phyloP scores from a whole-genome alignment of 2,888 invertebrate genomes.

The Synanthedon myopaeformis region DNA sequence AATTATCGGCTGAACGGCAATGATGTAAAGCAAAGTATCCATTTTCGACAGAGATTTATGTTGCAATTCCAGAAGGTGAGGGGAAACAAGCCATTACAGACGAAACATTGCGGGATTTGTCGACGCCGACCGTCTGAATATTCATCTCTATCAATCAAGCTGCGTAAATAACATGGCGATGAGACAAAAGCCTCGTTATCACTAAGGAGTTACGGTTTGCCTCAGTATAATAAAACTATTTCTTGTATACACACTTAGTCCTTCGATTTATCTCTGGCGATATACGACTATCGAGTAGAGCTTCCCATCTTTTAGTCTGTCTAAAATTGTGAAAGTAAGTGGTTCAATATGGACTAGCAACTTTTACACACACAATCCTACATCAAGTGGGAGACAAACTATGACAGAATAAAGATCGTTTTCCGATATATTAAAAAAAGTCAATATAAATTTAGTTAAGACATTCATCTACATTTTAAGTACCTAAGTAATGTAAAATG shows the following conservation, averaged over 20 bases:
- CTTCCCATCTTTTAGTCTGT: too few species aligned
- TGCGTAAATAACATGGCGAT: conserved; percentile 39
- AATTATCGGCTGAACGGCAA: conserved; percentile 22
- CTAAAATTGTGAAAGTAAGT: too few species aligned
- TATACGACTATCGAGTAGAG: neutral
- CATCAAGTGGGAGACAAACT: too few species aligned
- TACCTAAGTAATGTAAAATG: too few species aligned
- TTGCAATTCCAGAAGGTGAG: conserved; percentile 39
- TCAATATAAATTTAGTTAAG: too few species aligned
- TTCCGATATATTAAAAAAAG: too few species aligned
- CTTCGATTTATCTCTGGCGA: neutral
- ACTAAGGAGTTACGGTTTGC: conserved; percentile 28
- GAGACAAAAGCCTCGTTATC: conserved; percentile 36
- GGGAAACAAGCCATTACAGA: conserved; percentile 29
- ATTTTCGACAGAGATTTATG: conserved; percentile 43
- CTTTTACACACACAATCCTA: too few species aligned
- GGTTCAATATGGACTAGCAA: too few species aligned
- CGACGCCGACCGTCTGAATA: conserved; percentile 36
- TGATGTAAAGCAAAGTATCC: conserved; percentile 32
- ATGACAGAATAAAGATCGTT: too few species aligned
- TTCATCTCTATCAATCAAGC: conserved; percentile 55
- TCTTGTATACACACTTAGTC: conserved; percentile 11
- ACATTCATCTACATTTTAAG: too few species aligned
- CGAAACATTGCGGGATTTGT: conserved; percentile 35
- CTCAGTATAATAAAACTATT: conserved; percentile 25